Evolutionary conservation across 2,888 invertebrate genomes (phyloP).

Genomic region (Parnassius apollo): DNA sequence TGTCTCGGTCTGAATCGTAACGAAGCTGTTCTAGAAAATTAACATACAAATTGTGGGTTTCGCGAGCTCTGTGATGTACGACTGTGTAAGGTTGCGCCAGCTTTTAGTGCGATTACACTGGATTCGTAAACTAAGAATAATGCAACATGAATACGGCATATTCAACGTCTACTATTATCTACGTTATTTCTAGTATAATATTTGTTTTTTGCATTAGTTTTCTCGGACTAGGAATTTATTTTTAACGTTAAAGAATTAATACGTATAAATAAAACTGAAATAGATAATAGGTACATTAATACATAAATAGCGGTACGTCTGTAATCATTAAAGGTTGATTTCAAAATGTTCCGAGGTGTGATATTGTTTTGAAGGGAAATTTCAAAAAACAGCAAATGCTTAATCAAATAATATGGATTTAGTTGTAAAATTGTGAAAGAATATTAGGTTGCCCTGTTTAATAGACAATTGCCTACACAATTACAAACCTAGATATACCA

Average conservation of each 20-base stretch:
- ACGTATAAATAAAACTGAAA: too few species aligned
- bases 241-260: slow-evolving; percentile 1
- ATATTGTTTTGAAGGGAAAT: too few species aligned
- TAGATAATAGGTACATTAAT: too few species aligned
- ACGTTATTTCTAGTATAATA: slow-evolving; percentile 8
- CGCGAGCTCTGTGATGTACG: slow-evolving; percentile 34
- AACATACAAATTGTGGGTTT: slow-evolving; percentile 58
- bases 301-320: too few species aligned
- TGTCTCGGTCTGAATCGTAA: slow-evolving; percentile 8
- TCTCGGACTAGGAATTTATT: background rate
- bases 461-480: too few species aligned
- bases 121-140: slow-evolving; percentile 35
- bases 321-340: too few species aligned
- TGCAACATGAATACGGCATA: slow-evolving; percentile 26
- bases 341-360: too few species aligned
- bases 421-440: too few species aligned
- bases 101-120: slow-evolving; percentile 59
- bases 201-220: slow-evolving; percentile 11
- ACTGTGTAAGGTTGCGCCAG: slow-evolving; percentile 39
- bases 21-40: slow-evolving; percentile 42
- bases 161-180: background rate
- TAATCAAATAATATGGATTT: too few species aligned
- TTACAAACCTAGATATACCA: too few species aligned
- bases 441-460: too few species aligned
- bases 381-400: too few species aligned